Percentiles rank a stretch among this genome's conserved stretches.
Conservation (phyloP, 2,888 invertebrate species). For the Calliphora vomitoria region DNA sequence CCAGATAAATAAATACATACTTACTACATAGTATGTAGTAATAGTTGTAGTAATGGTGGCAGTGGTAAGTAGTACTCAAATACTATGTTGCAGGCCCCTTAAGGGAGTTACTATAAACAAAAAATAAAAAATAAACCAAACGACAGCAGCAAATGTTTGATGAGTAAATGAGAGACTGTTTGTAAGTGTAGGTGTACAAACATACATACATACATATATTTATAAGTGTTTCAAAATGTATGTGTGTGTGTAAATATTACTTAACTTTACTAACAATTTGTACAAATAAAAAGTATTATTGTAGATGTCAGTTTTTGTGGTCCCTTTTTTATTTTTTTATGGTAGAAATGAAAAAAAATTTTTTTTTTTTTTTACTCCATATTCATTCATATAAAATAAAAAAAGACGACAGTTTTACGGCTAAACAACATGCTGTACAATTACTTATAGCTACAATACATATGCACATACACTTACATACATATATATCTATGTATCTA, state of each 20-base stretch:
- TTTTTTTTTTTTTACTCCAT: background rate
- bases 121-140: background rate
- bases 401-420: slow-evolving; percentile 41
- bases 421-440: slow-evolving; percentile 41
- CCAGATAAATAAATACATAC: background rate
- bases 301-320: slow-evolving; percentile 11
- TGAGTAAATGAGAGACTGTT: slow-evolving; percentile 42
- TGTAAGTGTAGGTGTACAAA: slow-evolving; percentile 8
- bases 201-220: background rate
- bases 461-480: background rate
- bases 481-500: background rate
- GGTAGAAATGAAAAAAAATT: background rate
- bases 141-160: slow-evolving; percentile 19
- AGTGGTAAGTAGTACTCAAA: background rate
- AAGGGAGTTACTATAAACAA: slow-evolving; percentile 27
- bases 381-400: background rate
- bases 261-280: slow-evolving; percentile 22
- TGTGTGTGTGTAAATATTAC: slow-evolving; percentile 6
- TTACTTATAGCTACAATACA: slow-evolving; percentile 17
- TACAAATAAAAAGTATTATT: slow-evolving; percentile 6
- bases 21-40: background rate
- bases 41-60: background rate
- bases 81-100: slow-evolving; percentile 32
- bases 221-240: background rate
- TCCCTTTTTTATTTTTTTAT: slow-evolving; percentile 21